A percentile compares a stretch with the other conserved stretches of the same genome.
Evolutionary conservation across 35 echinoderm and acorn worm species (phyloP).

Genomic region (Lytechinus pictus): DNA sequence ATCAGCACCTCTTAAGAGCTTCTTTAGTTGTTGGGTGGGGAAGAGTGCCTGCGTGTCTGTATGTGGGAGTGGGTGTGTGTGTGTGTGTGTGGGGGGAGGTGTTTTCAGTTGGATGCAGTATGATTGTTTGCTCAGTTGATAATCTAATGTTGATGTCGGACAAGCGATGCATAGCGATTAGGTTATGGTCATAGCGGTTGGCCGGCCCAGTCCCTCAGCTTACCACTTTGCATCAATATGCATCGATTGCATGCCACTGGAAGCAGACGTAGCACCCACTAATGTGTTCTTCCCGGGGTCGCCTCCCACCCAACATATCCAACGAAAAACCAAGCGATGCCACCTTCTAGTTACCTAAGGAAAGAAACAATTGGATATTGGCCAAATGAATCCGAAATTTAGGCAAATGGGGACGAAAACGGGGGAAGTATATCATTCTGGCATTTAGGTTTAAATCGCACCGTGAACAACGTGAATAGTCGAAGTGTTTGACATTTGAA

Average conservation of each 20-base stretch:
- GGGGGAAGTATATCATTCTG: neutral
- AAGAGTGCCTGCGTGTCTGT: neutral
- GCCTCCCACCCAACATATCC: neutral
- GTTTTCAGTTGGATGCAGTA: neutral
- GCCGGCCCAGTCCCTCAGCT: neutral
- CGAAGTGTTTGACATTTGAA: neutral
- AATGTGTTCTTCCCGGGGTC: neutral
- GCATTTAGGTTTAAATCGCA: neutral
- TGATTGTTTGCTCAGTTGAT: neutral
- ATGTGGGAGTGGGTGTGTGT: neutral
- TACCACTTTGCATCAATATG: neutral
- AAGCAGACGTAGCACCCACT: neutral
- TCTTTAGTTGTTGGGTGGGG: neutral
- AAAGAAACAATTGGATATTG: neutral
- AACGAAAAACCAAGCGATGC: neutral
- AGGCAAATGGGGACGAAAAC: neutral
- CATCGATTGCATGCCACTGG: neutral
- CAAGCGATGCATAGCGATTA: neutral
- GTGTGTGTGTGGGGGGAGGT: neutral
- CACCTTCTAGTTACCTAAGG: neutral
- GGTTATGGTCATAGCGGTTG: neutral
- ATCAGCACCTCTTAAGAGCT: neutral
- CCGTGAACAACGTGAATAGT: neutral
- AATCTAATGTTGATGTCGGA: neutral
- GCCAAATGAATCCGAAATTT: neutral